These are phyloP conservation scores for Amazona vittata DNA, from an alignment of 2,113 vertebrate species.

Conservation along the genomic window DNA sequence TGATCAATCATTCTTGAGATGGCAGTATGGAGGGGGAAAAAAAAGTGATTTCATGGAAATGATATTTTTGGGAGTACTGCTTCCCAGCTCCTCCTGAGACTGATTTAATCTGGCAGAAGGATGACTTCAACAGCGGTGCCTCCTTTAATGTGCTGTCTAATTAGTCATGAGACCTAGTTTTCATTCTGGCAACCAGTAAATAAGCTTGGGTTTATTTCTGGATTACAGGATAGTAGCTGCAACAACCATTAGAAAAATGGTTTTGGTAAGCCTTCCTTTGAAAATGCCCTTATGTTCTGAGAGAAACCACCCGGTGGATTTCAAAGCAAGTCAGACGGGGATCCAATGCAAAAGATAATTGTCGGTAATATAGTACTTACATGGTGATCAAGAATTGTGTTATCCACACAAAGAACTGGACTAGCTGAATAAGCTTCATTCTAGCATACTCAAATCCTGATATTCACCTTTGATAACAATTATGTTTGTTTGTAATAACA, in stretches of 20 bases:
- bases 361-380: neutral
- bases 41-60: neutral
- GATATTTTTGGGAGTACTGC: neutral
- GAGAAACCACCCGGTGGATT: accelerated
- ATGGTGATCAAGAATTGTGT: neutral
- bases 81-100: neutral
- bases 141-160: neutral
- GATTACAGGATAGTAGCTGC: neutral
- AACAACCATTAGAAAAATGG: neutral
- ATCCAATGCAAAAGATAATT: neutral
- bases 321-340: neutral
- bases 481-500: neutral
- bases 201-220: neutral
- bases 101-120: neutral
- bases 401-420: neutral
- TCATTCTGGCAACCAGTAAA: neutral
- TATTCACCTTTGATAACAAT: neutral
- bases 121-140: neutral
- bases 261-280: neutral
- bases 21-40: accelerated
- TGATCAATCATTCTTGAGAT: neutral
- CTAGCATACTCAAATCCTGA: neutral
- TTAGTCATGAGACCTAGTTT: neutral
- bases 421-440: neutral
- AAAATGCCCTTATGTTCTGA: neutral